These are phyloP conservation scores for Condylura cristata DNA, from an alignment of 2,113 vertebrate genomes.

Conservation along the genomic window DNA sequence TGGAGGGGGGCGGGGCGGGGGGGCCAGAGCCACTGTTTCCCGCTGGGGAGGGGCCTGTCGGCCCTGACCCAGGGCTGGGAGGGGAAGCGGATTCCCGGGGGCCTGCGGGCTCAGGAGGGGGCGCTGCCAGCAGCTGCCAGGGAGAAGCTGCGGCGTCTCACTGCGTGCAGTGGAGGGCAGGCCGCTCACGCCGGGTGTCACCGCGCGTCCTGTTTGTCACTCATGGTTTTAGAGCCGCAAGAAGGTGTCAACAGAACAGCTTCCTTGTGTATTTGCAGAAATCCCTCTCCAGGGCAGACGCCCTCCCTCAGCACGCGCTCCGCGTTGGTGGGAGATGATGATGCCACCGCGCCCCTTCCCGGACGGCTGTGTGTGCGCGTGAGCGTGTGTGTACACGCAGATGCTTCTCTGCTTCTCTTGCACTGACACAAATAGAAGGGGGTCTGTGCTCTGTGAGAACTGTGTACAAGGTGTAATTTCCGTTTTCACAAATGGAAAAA, in stretches of 20 bases:
- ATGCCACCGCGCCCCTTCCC: background rate
- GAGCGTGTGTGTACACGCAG: too few relatives aligned
- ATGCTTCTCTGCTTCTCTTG: too few relatives aligned
- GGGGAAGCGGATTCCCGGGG: slow-evolving; percentile 11
- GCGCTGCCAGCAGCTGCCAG: slow-evolving; percentile 89
- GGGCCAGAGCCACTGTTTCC: background rate
- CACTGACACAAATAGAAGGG: background rate
- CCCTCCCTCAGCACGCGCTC: background rate
- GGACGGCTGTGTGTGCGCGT: background rate
- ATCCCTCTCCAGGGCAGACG: background rate
- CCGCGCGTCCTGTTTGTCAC: slow-evolving; percentile 36
- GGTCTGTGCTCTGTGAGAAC: background rate
- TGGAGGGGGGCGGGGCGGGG: background rate
- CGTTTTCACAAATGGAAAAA: slow-evolving; percentile 72
- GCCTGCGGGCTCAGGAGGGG: slow-evolving; percentile 83
- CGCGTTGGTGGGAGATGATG: background rate
- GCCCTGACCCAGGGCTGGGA: background rate
- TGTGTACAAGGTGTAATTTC: slow-evolving; percentile 55
- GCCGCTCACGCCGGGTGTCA: background rate
- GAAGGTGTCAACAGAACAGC: background rate
- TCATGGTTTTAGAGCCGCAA: background rate
- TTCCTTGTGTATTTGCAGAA: background rate
- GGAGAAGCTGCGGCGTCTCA: slow-evolving; percentile 82
- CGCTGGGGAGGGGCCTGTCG: background rate
- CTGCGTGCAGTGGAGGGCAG: background rate